These are phyloP conservation scores for Tauraco hartlaubi DNA, from an alignment of 2,797 vertebrate genomes.

Conservation along the genomic window DNA sequence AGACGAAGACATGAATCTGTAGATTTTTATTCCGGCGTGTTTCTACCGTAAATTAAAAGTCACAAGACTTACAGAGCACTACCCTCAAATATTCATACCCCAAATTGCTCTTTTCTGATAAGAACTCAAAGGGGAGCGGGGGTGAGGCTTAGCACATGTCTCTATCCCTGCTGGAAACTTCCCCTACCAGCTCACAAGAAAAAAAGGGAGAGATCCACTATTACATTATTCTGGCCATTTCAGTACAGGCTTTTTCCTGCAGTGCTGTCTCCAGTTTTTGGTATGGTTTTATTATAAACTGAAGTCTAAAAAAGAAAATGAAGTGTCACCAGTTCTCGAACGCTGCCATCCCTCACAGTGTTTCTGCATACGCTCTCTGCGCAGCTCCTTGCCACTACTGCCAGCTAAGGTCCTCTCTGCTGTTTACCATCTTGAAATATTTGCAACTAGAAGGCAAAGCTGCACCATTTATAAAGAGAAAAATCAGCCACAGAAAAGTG, in stretches of 20 bases:
- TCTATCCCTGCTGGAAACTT: neutral
- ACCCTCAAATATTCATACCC: neutral
- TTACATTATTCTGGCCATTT: neutral
- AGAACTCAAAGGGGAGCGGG: neutral
- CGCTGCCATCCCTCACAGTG: neutral
- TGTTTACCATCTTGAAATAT: slow-evolving; percentile 47
- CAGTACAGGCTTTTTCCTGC: neutral
- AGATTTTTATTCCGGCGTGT: neutral
- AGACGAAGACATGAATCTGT: neutral
- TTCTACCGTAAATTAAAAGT: neutral
- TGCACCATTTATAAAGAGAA: slow-evolving; percentile 57
- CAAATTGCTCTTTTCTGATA: neutral
- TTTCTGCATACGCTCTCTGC: neutral
- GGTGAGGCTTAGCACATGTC: neutral
- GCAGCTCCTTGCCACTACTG: neutral
- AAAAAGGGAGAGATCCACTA: neutral
- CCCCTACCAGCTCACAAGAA: neutral
- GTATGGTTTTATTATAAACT: neutral
- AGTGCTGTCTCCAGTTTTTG: too few species aligned
- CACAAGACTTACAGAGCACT: neutral
- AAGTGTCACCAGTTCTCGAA: neutral
- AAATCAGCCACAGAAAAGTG: slow-evolving; percentile 66
- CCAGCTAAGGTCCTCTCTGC: neutral
- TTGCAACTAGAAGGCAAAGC: slow-evolving; percentile 43
- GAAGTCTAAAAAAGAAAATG: neutral